Conservation (phyloP, 2,113 vertebrate species). For the Taxidea taxus region DNA sequence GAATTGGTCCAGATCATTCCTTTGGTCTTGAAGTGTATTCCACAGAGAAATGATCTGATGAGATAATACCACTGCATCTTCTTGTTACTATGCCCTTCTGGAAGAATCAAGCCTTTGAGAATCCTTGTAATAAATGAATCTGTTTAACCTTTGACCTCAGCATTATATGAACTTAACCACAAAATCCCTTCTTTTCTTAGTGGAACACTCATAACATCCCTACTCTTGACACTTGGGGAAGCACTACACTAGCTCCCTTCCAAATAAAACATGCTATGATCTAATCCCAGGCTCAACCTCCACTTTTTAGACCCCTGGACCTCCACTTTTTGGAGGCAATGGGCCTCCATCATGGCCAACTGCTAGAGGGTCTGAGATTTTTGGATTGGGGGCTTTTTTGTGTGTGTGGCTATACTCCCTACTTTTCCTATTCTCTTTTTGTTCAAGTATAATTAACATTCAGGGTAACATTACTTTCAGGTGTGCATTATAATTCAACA, state of each 20-base stretch:
- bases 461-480: background rate
- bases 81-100: background rate
- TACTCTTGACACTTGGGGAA: background rate
- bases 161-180: background rate
- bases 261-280: background rate
- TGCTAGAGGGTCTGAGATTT: background rate
- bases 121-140: background rate
- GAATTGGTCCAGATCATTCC: background rate
- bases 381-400: background rate
- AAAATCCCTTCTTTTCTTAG: background rate
- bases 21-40: background rate
- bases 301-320: background rate
- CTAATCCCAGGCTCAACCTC: background rate
- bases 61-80: background rate
- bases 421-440: background rate
- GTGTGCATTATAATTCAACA: background rate
- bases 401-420: background rate
- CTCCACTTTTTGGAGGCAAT: background rate
- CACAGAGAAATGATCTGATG: background rate
- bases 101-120: constrained; percentile 5
- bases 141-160: background rate
- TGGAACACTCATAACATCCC: background rate
- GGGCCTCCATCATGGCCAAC: background rate
- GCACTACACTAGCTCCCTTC: background rate
- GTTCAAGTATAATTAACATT: background rate